Base-by-base conservation (phyloP, 2,113 vertebrate species). In the Panthera uncia region DNA sequence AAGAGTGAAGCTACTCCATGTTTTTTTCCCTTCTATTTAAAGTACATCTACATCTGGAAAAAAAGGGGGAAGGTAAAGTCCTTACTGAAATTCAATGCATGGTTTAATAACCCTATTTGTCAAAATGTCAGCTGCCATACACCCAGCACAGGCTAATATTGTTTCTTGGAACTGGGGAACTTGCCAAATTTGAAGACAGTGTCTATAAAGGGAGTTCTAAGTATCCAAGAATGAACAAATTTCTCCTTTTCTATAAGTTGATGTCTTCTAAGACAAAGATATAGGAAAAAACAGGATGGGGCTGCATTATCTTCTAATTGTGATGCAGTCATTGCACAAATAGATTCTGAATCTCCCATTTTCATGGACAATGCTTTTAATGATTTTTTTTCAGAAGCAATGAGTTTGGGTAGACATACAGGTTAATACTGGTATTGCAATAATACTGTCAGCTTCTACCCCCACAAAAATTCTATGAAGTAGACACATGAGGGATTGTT, bases 61-160 rank as follows among this genome's bases (percentile, higher is more conserved):
- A 18, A 18, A 36, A 69, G 78, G 97, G 69, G 45, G 36, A 52
- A 84, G 48, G 33, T 38, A 96, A 94, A 93, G 68, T 92, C 23
- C 66, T 96, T 88, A 57, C 76, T 50, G 66, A 95, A 98, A 97
- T 85, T 71, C 88, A 94, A 97, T 94, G 65, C 50, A 68, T 33
- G 66, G 7, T 55, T 94, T 97, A 96, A 94, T 95, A 36, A 27
- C 57, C 69, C 66, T 89, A 95, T 98, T 97, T 95, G 74, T 97
- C 97, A 97, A 96, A 94, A 97, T 92, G 87, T 96, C 97, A 96
- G 33, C 76, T 93, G 74, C 80, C 87, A 96, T 89, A 71, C 57
- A 96, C 68, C 9, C 55, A 92, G 63, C 19, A 89, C 69, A 95
- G 33, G 36, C 33, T 55, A 65, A 21, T 25, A 45, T 68, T 89